phyloP scores from a whole-genome alignment of 2,113 vertebrate genomes.

The Parotia lawesii region DNA sequence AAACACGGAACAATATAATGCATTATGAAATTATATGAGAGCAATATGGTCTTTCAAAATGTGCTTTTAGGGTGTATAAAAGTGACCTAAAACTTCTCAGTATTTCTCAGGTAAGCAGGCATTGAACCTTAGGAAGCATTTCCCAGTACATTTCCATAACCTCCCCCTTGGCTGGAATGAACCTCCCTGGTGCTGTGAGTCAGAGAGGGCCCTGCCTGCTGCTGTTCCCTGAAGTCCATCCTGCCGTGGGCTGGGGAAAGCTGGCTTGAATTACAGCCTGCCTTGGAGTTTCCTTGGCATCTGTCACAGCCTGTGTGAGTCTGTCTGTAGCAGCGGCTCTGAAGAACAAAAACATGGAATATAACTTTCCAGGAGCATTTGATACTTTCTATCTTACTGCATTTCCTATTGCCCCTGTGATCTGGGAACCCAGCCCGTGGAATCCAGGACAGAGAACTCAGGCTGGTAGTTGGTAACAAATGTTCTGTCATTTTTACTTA shows the following conservation, averaged over 20 bases:
- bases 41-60: not conserved
- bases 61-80: not conserved
- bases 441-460: not conserved
- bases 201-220: not conserved
- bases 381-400: not conserved
- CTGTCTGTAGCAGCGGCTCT: not conserved
- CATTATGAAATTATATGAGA: not conserved
- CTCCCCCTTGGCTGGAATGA: not conserved
- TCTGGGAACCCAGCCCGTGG: not conserved
- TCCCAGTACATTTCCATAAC: not conserved
- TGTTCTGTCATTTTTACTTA: not conserved
- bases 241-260: not conserved
- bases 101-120: not conserved
- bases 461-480: not conserved
- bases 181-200: not conserved
- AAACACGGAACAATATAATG: not conserved
- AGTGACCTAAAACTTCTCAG: not conserved
- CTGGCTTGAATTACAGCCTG: not conserved
- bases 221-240: not conserved
- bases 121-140: not conserved
- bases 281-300: not conserved
- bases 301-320: not conserved
- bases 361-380: not conserved
- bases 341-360: not conserved
- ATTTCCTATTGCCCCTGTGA: not conserved